These are phyloP conservation scores for Aphaenogaster floridana DNA, from an alignment of 1,140 invertebrate genomes.

Conservation along the genomic window DNA sequence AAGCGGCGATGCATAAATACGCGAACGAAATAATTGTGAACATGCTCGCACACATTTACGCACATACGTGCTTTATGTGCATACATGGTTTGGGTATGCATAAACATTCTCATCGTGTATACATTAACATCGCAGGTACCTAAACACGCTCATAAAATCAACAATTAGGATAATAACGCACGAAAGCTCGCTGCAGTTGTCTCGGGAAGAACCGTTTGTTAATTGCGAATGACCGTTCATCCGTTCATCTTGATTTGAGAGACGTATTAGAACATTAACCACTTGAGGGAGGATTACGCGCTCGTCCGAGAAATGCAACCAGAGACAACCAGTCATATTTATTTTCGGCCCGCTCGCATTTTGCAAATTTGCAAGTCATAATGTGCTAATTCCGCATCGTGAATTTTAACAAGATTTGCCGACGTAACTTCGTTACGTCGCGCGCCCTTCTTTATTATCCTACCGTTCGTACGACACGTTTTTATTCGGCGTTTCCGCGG, in stretches of 20 bases:
- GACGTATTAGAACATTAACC: conserved; percentile 37
- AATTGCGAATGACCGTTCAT: not conserved
- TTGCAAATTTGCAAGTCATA: conserved; percentile 43
- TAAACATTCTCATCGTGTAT: not conserved
- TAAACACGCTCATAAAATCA: conserved; percentile 35
- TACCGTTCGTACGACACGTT: not conserved
- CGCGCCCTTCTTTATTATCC: conserved; percentile 18
- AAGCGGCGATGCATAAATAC: conserved; percentile 45
- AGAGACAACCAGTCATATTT: not conserved
- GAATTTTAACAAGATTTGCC: conserved; percentile 45
- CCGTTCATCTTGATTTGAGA: not conserved
- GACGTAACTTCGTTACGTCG: conserved; percentile 42
- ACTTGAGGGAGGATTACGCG: not conserved
- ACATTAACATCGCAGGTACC: conserved; percentile 13
- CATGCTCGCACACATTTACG: conserved; percentile 37
- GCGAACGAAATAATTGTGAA: conserved; percentile 24
- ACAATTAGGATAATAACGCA: conserved; percentile 43
- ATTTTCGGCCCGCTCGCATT: conserved; percentile 28
- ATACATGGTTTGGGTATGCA: not conserved
- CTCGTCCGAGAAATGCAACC: not conserved
- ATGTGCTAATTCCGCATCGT: conserved; percentile 60
- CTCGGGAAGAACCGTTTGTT: not conserved
- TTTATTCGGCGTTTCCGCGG: conserved; percentile 14
- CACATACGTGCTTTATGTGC: not conserved
- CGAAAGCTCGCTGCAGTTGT: not conserved